phyloP scores from a whole-genome alignment of 2,888 invertebrate species.

The Gasteruption jaculator region DNA sequence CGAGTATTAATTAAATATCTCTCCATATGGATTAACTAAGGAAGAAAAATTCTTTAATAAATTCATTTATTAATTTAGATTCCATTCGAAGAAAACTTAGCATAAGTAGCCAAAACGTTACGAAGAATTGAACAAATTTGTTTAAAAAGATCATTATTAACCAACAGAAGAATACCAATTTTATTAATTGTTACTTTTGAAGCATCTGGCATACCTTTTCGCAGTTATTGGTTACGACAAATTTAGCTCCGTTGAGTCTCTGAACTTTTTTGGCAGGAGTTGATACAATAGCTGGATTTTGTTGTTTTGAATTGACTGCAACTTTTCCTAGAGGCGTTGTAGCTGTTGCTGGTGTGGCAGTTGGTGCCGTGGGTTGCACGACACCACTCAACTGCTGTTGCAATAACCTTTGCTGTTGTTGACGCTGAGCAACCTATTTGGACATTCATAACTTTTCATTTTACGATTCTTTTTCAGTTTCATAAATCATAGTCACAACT shows the following conservation, averaged over 20 bases:
- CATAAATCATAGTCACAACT: no score
- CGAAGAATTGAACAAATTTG: background rate
- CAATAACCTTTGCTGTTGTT: constrained; percentile 60
- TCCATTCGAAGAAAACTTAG: no score
- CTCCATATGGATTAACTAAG: no score
- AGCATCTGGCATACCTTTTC: constrained; percentile 43
- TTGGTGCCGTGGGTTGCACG: constrained; percentile 37
- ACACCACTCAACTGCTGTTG: constrained; percentile 51
- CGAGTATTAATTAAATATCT: no score
- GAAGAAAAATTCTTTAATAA: no score
- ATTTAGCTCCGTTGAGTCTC: constrained; percentile 49
- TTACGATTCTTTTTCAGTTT: no score
- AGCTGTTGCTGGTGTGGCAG: constrained; percentile 38
- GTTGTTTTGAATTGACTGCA: constrained; percentile 43
- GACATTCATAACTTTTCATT: no score
- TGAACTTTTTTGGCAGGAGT: constrained; percentile 46
- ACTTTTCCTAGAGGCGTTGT: no score
- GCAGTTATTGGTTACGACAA: constrained; percentile 47
- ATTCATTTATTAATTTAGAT: no score
- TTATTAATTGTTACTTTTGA: background rate
- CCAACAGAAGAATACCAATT: no score
- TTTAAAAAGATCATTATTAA: background rate
- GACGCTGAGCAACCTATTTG: constrained; percentile 66
- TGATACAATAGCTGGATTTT: constrained; percentile 44
- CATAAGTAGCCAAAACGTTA: no score